Base-by-base conservation (phyloP, 2,888 invertebrate genomes). In the Cotesia congregata region DNA sequence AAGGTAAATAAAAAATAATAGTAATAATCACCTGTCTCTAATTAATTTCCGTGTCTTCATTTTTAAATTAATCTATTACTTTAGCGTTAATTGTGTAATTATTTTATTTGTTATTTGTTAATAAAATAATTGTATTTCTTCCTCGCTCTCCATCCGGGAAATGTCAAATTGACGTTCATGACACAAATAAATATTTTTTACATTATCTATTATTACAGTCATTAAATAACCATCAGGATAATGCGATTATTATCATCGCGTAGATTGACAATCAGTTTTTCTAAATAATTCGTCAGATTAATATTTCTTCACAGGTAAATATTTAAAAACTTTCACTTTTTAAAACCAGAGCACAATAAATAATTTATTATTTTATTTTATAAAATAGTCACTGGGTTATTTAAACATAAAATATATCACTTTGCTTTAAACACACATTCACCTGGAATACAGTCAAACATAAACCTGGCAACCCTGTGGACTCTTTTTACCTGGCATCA, bases 391-490 rank as follows among this genome's bases (percentile, higher is more conserved):
- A 68, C 67, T 39, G 6, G 3, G 62, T 59, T 7, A 40, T 15
- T 15, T 9, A 30, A 60, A 30, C 30, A 60, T 59, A 6, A 59
- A 70, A 60, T 41, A 70, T 5, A 59, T n/a, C 59, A 30, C 30
- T 60, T 38, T n/a, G n/a, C 39, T 61, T 38, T 38, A 15, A 30
- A 39, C 65, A 9, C 40, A 73, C 73, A 65, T 74, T 74, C 77
- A 77, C 77, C 76, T 76, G 50, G 59, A 60, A 39, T 50, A 50
- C 50, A 50, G 50, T 50, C 50, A 50, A 50, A 50, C 50, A 67
- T 41, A 76, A 40, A 76, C 72, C 77, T 77, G 77, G 74, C 77
- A 77, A 77, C 77, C 77, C 74, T 77, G 77, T 50, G 68, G 39
- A 64, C 65, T 59, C 73, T 50, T 60, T 67, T 68, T 67, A 67